Base-by-base conservation (phyloP, 2,888 invertebrate genomes). In the Pollenia griseotomentosa region DNA sequence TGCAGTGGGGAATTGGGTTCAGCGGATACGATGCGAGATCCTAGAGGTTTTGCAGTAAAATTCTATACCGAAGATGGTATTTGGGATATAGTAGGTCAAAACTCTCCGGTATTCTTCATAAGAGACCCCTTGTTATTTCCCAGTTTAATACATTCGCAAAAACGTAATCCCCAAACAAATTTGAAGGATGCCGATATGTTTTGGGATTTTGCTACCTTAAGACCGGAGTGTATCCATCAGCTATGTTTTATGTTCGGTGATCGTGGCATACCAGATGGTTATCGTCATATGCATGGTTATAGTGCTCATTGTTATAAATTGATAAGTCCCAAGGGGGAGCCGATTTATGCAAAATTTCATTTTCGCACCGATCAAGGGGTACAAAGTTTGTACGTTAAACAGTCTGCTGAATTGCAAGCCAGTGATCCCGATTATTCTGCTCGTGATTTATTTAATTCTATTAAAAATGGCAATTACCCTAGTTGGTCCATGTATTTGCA, bases 101-200 rank as follows among this genome's bases (percentile, higher is more conserved):
- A 98, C 93, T 98, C 98, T 0, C 98, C 98, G 0, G 96, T 98
- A 85, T 98, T 98, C 94, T 98, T 98, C 93, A 96, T 99, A 90
- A 95, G 98, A 77, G 99, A 99, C 93, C 97, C 98, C 0, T 94
- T 97, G 19, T 94, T 97, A 73, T 99, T 99, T 94, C 97, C 99
- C 12, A 97, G 97, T 91, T 98, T 99, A 91, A 98, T 99, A 90
- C 99, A 99, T 93, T 98, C 99, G 0, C 99, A 99, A 93, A 99
- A 99, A 93, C 95, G 99, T 89, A 99, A 99, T 93, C 99, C 99
- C 0, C 96, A 95, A 63, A 97, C 97, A 0, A 97, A 97, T 92
- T 94, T 98, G 61, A 98, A 98, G 94, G 98, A 99, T 94, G 94
- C 97, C 2, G 97, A 99, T 91, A 98, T 98, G 98, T 97, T 98